Conservation (phyloP, 2,113 vertebrate species). For the Cinclus mexicanus region DNA sequence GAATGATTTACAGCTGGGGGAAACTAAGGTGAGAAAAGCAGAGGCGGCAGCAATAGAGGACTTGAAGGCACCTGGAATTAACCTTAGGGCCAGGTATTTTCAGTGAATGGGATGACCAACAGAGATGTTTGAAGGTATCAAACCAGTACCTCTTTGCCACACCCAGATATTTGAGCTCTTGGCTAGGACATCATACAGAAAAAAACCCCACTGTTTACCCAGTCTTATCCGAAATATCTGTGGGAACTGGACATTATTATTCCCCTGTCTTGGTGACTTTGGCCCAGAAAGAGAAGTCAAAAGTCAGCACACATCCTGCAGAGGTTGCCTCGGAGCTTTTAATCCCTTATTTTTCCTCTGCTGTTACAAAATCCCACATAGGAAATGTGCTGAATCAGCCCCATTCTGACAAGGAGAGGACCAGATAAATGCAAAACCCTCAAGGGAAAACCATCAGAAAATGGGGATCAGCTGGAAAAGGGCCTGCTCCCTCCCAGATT, state of each 20-base stretch:
- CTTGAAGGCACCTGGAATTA: neutral
- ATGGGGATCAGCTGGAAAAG: accelerated
- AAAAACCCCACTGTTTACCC: neutral
- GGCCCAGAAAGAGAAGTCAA: constrained; percentile 17
- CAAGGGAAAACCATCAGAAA: neutral
- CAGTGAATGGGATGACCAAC: neutral
- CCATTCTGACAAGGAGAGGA: neutral
- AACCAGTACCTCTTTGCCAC: neutral
- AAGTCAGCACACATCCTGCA: constrained; percentile 38
- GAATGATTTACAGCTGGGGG: neutral
- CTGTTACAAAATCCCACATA: neutral
- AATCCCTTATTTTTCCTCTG: neutral
- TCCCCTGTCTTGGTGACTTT: constrained; percentile 18
- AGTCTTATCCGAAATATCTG: neutral
- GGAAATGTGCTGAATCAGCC: neutral
- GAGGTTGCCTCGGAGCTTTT: constrained; percentile 41
- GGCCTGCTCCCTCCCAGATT: neutral
- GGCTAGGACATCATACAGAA: neutral
- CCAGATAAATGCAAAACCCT: neutral
- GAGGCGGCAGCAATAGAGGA: neutral
- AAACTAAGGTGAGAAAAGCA: neutral
- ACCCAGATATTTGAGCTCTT: neutral
- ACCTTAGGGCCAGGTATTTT: neutral
- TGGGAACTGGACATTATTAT: constrained; percentile 47
- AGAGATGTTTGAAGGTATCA: neutral